Evolutionary conservation across 2,113 vertebrate species (phyloP).

Genomic region (Numenius arquata): DNA sequence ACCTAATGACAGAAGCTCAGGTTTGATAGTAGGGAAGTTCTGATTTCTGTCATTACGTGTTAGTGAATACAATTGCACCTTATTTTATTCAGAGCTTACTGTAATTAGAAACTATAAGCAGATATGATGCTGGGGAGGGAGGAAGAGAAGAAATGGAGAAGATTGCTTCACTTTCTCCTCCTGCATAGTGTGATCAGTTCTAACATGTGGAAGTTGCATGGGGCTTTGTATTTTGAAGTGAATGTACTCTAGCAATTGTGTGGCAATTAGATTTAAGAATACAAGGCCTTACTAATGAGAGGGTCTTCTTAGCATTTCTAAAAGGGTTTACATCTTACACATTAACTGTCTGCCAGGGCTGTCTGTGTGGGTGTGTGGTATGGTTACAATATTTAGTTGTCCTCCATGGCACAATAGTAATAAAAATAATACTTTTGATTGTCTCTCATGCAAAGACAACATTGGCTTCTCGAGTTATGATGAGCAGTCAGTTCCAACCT

Average conservation of each 20-base stretch:
- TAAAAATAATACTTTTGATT: background rate
- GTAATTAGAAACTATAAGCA: background rate
- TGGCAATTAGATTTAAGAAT: background rate
- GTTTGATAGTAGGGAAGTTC: background rate
- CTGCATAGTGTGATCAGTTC: background rate
- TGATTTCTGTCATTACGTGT: background rate
- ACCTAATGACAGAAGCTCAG: background rate
- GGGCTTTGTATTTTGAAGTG: background rate
- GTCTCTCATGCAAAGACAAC: background rate
- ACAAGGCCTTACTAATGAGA: background rate
- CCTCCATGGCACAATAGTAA: background rate
- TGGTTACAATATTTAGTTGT: background rate
- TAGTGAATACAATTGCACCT: background rate
- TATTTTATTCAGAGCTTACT: background rate
- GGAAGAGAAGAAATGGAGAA: background rate
- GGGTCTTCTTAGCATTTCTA: background rate
- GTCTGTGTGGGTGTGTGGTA: background rate
- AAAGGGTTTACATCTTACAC: background rate
- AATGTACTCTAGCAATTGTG: background rate
- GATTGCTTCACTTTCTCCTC: background rate
- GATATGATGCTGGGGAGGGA: rapidly evolving
- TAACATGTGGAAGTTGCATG: background rate
- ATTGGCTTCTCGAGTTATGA: background rate
- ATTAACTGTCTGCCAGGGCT: background rate
- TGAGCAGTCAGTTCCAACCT: background rate